Evolutionary conservation across 1,140 invertebrate species (phyloP), one percentile per base, ranked within the genome.

Genomic region (Brachionus rotundiformis): DNA sequence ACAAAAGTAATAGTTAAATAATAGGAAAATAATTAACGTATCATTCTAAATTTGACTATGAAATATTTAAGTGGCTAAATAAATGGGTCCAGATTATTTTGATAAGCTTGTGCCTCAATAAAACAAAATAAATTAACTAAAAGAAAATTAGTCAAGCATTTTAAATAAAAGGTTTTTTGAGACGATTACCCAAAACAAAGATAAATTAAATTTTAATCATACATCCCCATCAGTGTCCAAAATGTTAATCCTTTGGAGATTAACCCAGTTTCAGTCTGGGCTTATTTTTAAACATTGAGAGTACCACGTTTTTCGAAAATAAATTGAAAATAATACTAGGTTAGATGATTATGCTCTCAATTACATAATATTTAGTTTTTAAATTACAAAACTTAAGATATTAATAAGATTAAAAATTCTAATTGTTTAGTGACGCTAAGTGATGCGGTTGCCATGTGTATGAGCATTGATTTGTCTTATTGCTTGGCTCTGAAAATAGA

Each of bases 211-310:
- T 63, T 63, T 63, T 63, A 29, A 63, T 63, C 25, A 63, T 29
- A 25, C 61, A 36, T 68, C 10, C 44, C 44, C 41, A 23, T 73
- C 41, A 13, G 16, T 41, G 68, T 44, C 41, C 23, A 73, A 73
- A 73, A 73, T 73, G 68, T 73, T 73, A 73, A 73, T 73, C 68
- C 68, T 27, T 0, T 8, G 25, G 39, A 73, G 68, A 73, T 73
- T 73, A 73, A 73, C 68, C 68, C 41, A 73, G 25, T 73, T 73
- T 73, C 23, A 16, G 16, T 19, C 3, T 0, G n/a, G 47, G 16
- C 47, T 49, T 23, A 7, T 49, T 49, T 49, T 49, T 49, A n/a
- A 7, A 49, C 47, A 49, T 49, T 49, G 5, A 49, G 13, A 54
- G 47, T 25, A 54, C 47, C 47, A 23, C 47, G 47, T 54, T 49